A percentile compares a stretch with the other conserved stretches of the same genome.
phyloP scores from a whole-genome alignment of 64 coral and sea anemone genomes.

The Dendronephthya gigantea region DNA sequence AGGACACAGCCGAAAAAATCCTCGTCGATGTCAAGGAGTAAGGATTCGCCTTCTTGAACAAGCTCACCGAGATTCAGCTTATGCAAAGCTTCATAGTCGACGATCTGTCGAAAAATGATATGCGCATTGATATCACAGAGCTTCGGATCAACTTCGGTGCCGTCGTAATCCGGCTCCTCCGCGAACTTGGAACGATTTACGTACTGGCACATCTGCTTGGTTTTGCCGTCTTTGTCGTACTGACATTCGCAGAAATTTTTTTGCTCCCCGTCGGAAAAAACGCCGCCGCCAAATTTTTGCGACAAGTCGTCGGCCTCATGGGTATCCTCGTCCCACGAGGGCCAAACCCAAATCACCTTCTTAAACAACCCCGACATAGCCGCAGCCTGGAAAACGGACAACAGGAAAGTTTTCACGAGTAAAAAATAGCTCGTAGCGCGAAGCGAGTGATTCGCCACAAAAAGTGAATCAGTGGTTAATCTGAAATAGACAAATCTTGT shows the following conservation, averaged over 20 bases:
- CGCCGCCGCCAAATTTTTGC: not conserved
- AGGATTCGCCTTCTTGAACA: not conserved
- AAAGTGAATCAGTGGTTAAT: too few relatives aligned
- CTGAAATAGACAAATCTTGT: too few relatives aligned
- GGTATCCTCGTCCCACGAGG: not conserved
- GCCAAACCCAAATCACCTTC: conserved; percentile 11
- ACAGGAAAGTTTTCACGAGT: not conserved
- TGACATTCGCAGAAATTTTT: not conserved
- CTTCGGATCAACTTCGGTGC: not conserved
- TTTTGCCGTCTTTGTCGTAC: not conserved
- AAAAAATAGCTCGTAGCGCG: too few relatives aligned
- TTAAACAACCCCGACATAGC: not conserved
- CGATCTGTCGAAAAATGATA: not conserved
- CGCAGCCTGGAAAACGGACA: not conserved
- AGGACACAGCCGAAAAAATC: conserved; percentile 11
- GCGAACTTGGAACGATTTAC: not conserved
- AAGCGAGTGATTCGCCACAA: too few relatives aligned
- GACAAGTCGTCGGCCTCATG: not conserved
- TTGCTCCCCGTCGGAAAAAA: not conserved
- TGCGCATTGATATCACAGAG: not conserved
- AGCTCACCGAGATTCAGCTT: not conserved
- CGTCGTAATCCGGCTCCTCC: not conserved
- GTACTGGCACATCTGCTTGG: not conserved
- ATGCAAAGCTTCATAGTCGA: not conserved
- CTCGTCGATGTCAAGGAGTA: not conserved